Base-by-base conservation (phyloP, 1,140 invertebrate species). In the Drosophila azteca region DNA sequence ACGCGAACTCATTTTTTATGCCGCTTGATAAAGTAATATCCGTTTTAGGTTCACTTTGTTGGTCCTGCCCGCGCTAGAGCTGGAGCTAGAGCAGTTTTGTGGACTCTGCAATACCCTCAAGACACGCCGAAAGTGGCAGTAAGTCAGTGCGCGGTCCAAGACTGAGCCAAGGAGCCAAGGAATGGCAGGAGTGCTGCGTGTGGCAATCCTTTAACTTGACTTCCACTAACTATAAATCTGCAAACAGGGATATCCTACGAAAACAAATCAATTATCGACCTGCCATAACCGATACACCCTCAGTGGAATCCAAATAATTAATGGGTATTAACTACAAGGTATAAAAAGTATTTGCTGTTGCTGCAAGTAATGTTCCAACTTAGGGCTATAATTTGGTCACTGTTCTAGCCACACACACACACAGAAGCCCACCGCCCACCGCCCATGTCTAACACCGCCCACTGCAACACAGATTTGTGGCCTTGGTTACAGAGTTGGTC, bases 11-110 rank as follows among this genome's bases (percentile, higher is more conserved):
- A 88, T 88, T 88, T 88, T 88, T 88, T 88, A 88, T 88, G 83
- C 83, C 79, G 79, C 83, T 88, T 88, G 83, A 88, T 88, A 83
- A 88, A 88, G 83, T 88, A 88, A 88, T 88, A 88, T 88, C 83
- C 83, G 83, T 79, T 88, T 88, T 83, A 88, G 76, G 79, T 88
- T 88, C 77, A 79, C 76, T 68, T 85, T 75, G 72, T 61, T 66
- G 72, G 50, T 55, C 53, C 45, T 58, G 49, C 17, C 50, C 17
- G 17, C 17, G 17, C 17, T 20, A 15, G 8, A 26, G 29, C 24
- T 58, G 50, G 51, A 68, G 50, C 64, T 57, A n/a, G 8, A 39
- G 51, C 63, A 68, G 50, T 68, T 69, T 57, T 39, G 64, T n/a
- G 67, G 67, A 69, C 67, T 35, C 43, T 43, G 43, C 67, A 64